Conservation (phyloP, 2,888 invertebrate species). For the Phragmatobia fuliginosa region DNA sequence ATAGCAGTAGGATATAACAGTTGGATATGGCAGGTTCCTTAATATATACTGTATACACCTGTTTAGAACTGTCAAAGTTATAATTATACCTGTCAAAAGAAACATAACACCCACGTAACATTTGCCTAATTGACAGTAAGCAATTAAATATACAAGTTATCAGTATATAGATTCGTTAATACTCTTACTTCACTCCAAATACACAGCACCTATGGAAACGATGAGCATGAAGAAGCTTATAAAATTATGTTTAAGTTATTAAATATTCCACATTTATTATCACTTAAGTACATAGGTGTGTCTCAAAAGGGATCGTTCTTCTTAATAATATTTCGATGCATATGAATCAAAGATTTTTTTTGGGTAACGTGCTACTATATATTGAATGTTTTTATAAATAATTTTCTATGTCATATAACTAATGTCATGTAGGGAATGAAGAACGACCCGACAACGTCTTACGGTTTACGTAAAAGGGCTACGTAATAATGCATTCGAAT, state of each 20-base stretch:
- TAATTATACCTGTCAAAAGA: background rate
- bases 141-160: background rate
- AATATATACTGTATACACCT: background rate
- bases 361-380: too few species aligned
- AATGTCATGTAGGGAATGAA: background rate
- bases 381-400: background rate
- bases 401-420: background rate
- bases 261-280: background rate
- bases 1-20: too few species aligned
- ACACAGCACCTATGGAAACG: background rate
- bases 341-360: too few species aligned
- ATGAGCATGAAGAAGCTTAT: background rate
- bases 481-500: constrained; percentile 32
- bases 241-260: too few species aligned
- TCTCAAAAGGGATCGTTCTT: background rate
- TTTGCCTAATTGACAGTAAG: background rate
- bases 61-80: background rate
- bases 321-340: background rate
- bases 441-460: background rate
- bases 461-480: background rate
- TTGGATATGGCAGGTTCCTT: background rate
- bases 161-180: background rate
- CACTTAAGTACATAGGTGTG: background rate
- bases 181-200: too few species aligned
- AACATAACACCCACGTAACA: background rate